A percentile compares a stretch with the other conserved stretches of the same genome.
Conservation (phyloP, 2,797 vertebrate species). For the Podarcis siculus region DNA sequence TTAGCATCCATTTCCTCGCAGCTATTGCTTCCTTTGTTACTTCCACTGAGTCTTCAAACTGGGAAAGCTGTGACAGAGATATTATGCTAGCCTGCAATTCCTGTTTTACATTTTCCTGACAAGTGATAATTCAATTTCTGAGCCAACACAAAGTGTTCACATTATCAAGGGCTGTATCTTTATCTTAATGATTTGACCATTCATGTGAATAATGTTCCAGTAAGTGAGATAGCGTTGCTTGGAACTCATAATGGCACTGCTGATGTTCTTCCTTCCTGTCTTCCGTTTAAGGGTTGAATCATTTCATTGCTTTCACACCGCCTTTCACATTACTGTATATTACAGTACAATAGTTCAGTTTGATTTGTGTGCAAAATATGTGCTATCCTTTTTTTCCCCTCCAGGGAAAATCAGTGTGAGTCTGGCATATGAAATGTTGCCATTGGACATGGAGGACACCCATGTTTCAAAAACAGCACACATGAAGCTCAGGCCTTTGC, state of each 20-base stretch:
- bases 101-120: not conserved
- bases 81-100: constrained; percentile 15
- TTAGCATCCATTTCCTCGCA: not conserved
- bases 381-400: not conserved
- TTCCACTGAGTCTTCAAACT: constrained; percentile 23
- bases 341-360: constrained; percentile 5
- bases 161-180: not conserved
- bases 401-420: not conserved
- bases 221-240: constrained; percentile 1
- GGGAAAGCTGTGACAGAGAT: constrained; percentile 14
- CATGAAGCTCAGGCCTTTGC: not conserved
- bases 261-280: not conserved
- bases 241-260: not conserved
- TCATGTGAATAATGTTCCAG: not conserved
- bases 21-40: not conserved
- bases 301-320: constrained; percentile 25
- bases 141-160: not conserved
- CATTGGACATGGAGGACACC: not conserved
- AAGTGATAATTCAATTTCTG: constrained; percentile 24
- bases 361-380: constrained; percentile 2
- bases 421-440: not conserved
- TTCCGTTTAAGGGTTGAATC: constrained; percentile 20
- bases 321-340: not conserved
- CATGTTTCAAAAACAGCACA: not conserved
- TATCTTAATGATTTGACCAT: constrained; percentile 25